Evolutionary conservation across 23 tunicate genomes (phyloP), one percentile per base, ranked within the genome.

Genomic region (Trididemnum nubilum): DNA sequence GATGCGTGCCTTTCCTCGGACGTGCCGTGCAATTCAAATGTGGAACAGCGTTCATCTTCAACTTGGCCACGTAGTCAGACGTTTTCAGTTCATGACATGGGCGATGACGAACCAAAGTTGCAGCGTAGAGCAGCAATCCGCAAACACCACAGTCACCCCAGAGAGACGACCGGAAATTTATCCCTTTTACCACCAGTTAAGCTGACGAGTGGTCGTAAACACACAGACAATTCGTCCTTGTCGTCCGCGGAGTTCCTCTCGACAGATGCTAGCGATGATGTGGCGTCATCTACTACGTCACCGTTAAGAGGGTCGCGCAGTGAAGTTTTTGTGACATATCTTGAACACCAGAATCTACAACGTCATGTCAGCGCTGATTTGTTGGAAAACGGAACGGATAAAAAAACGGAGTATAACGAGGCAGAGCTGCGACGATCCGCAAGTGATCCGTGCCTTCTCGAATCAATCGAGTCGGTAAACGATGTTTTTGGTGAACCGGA

Each of bases 111-210:
- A 61, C 29, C 33, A 18, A 73, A 73, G 24, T 24, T 73, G 3
- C 58, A 40, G 21, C 67, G 86, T 4, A 76, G 81, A 25, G 34
- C 80, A 22, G 88, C 80, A 12, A 37, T 85, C 24, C 82, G 88
- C 15, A 85, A 85, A 65, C 82, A 85, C 49, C 82, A 85, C 77
- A 85, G 88, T 67, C 82, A 85, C 59, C 88, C 81, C 12, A 51
- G 76, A 18, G 59, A 73, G 2, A 9, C 74, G 76, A 38, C 36
- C 77, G 23, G 28, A 33, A 24, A 83, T 78, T 36, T 78, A 83
- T 50, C 82, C 18, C 12, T 49, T 12, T 49, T 18, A 18, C 18
- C 18, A 49, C 18, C 57, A 18, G 57, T 49, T 49, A 49, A 49
- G 18, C 18, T 49, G 12, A 12, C 12, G 18, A 21, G 26, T 24